Evolutionary conservation across 2,113 vertebrate species (phyloP), one percentile per base, ranked within the genome.

Genomic region (Andinoacara biseriatus): DNA sequence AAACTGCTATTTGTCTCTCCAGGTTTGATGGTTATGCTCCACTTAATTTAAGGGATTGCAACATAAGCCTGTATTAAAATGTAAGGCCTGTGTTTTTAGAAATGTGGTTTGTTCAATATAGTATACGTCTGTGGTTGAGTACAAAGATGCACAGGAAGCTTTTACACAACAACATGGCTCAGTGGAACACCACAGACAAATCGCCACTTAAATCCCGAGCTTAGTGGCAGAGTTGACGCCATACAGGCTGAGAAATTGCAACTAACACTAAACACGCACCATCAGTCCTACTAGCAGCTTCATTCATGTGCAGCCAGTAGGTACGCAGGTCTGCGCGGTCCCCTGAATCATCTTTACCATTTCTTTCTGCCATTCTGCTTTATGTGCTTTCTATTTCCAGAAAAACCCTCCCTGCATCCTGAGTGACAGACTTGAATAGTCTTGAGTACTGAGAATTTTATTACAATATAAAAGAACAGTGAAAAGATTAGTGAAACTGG

Each of bases 81-180:
- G 6, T 63, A 74, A 83, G 46, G 31, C 81, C 61, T 76, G 78
- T 84, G 75, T 86, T 87, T 91, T 79, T 74, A 80, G 77, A 85
- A 90, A 81, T 72, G 87, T 20, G 63, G 79, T 49, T 54, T 78
- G 38, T 72, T 77, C 46, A 35, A 65, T 81, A 67, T 46, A 58
- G 52, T 35, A 26, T 24, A 77, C 78, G 76, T 63, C 81, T 90
- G 82, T 77, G 86, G 88, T 80, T 38, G 74, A 79, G 26, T 9
- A 60, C 38, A 78, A 52, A 79, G 31, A 88, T 57, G 58, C 72
- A 82, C 75, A 74, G 80, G 77, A 85, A 69, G 80, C 58, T 49
- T 90, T 86, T 75, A 90, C 84, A 89, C 86, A 91, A 89, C 89
- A 87, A 79, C 76, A 81, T 35, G 63, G 80, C 80, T 85, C 85